Evolutionary conservation across 2,888 invertebrate genomes (phyloP).

Genomic region (Lasioglossum calceatum): DNA sequence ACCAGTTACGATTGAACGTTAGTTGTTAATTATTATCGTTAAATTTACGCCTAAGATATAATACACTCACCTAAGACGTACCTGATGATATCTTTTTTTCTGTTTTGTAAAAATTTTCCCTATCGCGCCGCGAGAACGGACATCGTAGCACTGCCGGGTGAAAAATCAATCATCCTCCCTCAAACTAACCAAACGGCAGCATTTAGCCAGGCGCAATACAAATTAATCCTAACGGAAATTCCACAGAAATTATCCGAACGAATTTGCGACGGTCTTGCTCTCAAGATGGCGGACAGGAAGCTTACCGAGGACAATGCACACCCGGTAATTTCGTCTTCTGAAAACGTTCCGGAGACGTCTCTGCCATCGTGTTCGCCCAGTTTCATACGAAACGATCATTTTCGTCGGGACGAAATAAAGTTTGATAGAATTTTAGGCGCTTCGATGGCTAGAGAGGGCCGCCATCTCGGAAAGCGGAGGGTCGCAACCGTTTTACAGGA

Average conservation of each 20-base stretch:
- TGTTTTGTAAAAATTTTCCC: constrained; percentile 74
- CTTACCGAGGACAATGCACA: neutral
- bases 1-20: constrained; percentile 77
- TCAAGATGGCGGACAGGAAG: neutral
- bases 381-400: neutral
- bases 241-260: neutral
- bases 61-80: constrained; percentile 81
- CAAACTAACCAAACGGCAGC: neutral
- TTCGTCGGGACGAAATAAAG: neutral
- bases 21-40: constrained; percentile 80
- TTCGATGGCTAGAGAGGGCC: neutral
- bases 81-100: constrained; percentile 76
- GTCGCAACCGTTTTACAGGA: neutral
- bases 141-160: constrained; percentile 31
- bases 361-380: neutral
- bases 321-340: neutral
- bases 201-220: neutral
- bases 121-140: constrained; percentile 54
- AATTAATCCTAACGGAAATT: neutral
- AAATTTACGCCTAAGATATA: constrained; percentile 80
- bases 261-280: neutral
- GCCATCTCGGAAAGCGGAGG: neutral
- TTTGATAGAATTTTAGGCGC: neutral
- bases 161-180: neutral
- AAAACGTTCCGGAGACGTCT: neutral